Conservation (phyloP, 2,888 invertebrate genomes). For the Sinotaia quadrata region DNA sequence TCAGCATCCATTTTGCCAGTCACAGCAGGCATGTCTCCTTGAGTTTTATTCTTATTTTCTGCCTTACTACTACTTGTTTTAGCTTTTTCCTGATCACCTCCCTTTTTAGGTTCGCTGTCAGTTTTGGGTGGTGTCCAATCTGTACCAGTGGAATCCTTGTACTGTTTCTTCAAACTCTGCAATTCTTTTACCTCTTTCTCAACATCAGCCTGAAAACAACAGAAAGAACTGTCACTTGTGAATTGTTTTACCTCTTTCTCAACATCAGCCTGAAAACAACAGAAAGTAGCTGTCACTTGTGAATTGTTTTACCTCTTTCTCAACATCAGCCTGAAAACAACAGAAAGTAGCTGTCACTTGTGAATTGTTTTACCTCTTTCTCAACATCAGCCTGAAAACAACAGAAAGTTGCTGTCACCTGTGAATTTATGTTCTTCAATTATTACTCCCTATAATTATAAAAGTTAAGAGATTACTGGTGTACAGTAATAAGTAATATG, state of each 20-base stretch:
- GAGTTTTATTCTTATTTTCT: not conserved
- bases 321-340: too few relatives aligned
- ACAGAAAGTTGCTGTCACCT: too few relatives aligned
- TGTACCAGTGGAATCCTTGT: constrained; percentile 80
- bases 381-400: too few relatives aligned
- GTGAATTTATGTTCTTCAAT: too few relatives aligned
- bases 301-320: too few relatives aligned
- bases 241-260: too few relatives aligned
- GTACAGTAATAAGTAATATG: too few relatives aligned
- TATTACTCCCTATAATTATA: too few relatives aligned
- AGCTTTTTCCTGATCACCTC: not conserved
- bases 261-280: constrained; percentile 58
- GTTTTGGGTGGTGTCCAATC: constrained; percentile 77
- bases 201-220: constrained; percentile 63
- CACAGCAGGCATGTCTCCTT: constrained; percentile 9
- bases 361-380: too few relatives aligned
- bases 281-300: not conserved
- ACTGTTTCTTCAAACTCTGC: constrained; percentile 82
- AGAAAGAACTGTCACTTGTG: not conserved
- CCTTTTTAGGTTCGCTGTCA: not conserved
- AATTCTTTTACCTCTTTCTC: constrained; percentile 77
- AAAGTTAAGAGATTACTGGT: too few relatives aligned
- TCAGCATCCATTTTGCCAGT: constrained; percentile 30
- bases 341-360: too few relatives aligned
- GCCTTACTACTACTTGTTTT: not conserved